Evolutionary conservation across 2,113 vertebrate species (phyloP), one percentile per base, ranked within the genome.

Genomic region (Myotis lucifugus): DNA sequence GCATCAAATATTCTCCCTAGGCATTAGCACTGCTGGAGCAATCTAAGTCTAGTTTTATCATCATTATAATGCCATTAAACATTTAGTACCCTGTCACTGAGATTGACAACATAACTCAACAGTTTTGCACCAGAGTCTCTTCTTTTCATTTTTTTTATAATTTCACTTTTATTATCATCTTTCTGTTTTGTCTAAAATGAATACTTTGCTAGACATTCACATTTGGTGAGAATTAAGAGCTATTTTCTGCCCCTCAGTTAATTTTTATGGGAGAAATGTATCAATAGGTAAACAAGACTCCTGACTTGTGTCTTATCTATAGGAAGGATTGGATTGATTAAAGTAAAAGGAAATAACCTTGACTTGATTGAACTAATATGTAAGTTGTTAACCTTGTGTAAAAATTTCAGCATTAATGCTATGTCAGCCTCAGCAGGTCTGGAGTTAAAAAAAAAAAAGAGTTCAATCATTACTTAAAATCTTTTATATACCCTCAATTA

Each of bases 31-130:
- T 88, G 78, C 72, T 94, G 77, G 89, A 96, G 83, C 50, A 85
- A 85, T 92, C 92, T 97, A 97, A 96, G 89, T 97, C 37, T 94
- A 95, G 95, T 79, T 17, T 96, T 97, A 95, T 95, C 78, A 74
- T 97, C 88, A 97, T 98, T 97, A 97, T 93, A 95, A 97, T 96
- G 83, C 70, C 87, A 97, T 97, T 97, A 98, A 97, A 52, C 84
- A 46, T 59, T 90, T 90, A 97, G 52, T 54, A 40, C 32, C 78
- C 18, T 67, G 42, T 97, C 91, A 69, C 64, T 82, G 67, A 97
- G 93, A 97, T 37, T 98, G 95, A 98, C 84, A 88, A 88, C 95
- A 70, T 88, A 77, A 87, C 6, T 81, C 4, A 95, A 56, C 94
- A 96, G 95, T 94, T 83, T 48, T 95, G 48, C 25, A 88, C 59